These are phyloP conservation scores for Agelastica alni DNA, from an alignment of 2,888 invertebrate genomes.

Conservation along the genomic window DNA sequence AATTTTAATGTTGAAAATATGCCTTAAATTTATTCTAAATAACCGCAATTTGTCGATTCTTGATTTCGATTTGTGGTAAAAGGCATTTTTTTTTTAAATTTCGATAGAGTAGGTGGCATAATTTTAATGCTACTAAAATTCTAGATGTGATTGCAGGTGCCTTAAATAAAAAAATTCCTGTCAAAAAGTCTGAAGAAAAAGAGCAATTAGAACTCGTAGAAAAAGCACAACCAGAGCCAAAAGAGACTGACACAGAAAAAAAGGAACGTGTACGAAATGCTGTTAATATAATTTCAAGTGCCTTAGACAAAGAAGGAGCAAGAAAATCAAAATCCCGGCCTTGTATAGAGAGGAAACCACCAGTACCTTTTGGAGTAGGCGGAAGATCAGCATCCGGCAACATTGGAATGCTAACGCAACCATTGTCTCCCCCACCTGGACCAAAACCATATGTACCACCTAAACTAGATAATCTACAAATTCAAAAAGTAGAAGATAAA, in stretches of 20 bases:
- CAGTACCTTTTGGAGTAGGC: slow-evolving; percentile 64
- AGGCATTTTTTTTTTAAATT: no score
- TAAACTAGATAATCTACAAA: slow-evolving; percentile 40
- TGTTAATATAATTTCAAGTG: slow-evolving; percentile 73
- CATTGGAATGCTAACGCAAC: slow-evolving; percentile 50
- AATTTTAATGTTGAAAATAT: neutral
- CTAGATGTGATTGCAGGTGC: slow-evolving; percentile 19
- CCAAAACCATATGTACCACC: slow-evolving; percentile 47
- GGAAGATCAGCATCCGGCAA: slow-evolving; percentile 65
- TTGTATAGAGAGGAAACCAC: slow-evolving; percentile 64
- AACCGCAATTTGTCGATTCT: no score
- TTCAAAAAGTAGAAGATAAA: slow-evolving; percentile 40
- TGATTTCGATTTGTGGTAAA: no score
- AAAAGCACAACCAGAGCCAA: slow-evolving; percentile 25
- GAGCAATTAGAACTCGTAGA: slow-evolving; percentile 33
- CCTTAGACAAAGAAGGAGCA: slow-evolving; percentile 61
- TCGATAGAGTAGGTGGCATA: no score
- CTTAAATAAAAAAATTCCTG: slow-evolving; percentile 40
- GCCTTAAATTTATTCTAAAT: no score
- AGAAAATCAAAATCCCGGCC: slow-evolving; percentile 56
- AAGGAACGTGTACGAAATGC: slow-evolving; percentile 68
- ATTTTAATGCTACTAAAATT: no score
- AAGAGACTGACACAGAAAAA: slow-evolving; percentile 53
- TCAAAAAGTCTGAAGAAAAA: slow-evolving; percentile 42
- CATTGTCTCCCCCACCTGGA: slow-evolving; percentile 43